Evolutionary conservation across 2,113 vertebrate genomes (phyloP), one percentile per base, ranked within the genome.

Genomic region (Neofelis nebulosa): DNA sequence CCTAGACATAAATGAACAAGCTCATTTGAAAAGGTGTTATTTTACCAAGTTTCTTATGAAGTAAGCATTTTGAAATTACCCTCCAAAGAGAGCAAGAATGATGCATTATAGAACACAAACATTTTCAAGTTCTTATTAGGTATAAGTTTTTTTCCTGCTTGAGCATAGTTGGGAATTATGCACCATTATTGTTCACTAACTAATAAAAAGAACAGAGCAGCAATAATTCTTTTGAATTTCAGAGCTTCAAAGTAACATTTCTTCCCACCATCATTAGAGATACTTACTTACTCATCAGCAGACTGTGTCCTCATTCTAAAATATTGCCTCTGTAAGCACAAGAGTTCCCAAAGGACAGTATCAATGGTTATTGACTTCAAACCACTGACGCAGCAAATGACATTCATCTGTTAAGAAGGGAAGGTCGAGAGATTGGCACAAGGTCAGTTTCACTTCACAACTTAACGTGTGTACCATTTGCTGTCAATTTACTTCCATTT

Each of bases 291-390:
- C 74, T 97, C 76, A 95, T 96, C 65, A 91, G 41, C 57, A 81
- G 57, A 79, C 63, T 48, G 36, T 91, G 55, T 82, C 84, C 85
- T 93, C 69, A 94, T 96, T 97, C 29, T 91, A 79, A 94, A 96
- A 84, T 88, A 96, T 61, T 89, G 41, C 61, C 66, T 96, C 91
- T 91, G 61, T 95, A 96, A 95, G 71, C 57, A 69, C 45, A 92
- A 89, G 55, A 69, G 89, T 50, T 92, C 92, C 91, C 93, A 84
- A 83, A 94, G 87, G 94, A 97, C 61, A 88, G 48, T 97, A 84
- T 96, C 94, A 97, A 81, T 95, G 85, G 76, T 93, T 96, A 92
- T 86, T 97, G 96, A 97, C 88, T 97, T 95, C 52, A 96, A 97
- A 95, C 36, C 55, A 91, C 63, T 96, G 95, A 93, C 9, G 0